These are phyloP conservation scores for Copsychus sechellarum DNA, from an alignment of 2,113 vertebrate genomes.

Conservation along the genomic window DNA sequence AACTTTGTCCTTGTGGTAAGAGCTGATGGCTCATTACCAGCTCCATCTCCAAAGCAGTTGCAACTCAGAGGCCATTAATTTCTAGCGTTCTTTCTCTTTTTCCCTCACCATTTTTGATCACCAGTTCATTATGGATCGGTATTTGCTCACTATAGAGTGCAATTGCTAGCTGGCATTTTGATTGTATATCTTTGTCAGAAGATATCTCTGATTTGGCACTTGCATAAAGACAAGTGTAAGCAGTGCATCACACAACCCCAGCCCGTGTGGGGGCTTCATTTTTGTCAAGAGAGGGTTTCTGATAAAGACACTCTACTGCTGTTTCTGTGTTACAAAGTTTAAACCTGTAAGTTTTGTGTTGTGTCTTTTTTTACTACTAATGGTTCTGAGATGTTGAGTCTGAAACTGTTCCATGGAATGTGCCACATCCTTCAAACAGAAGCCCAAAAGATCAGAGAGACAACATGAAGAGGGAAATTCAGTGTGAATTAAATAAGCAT, in stretches of 20 bases:
- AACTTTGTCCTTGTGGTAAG: not conserved
- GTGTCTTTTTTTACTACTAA: not conserved
- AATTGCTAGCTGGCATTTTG: not conserved
- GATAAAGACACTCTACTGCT: accelerated
- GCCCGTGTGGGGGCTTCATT: not conserved
- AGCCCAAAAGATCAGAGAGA: not conserved
- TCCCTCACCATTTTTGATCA: not conserved
- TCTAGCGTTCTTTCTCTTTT: not conserved
- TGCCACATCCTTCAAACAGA: not conserved
- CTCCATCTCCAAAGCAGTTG: not conserved
- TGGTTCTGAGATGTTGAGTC: not conserved
- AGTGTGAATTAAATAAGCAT: not conserved
- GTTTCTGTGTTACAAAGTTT: not conserved
- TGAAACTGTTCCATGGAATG: not conserved
- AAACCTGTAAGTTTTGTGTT: not conserved
- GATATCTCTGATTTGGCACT: not conserved
- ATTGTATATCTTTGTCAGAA: not conserved
- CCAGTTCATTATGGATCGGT: not conserved
- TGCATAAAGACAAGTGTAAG: not conserved
- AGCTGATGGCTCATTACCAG: not conserved
- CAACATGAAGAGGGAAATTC: not conserved
- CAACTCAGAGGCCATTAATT: not conserved
- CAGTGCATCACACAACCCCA: not conserved
- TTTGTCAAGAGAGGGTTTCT: not conserved
- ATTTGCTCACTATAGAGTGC: not conserved